These are phyloP conservation scores for Lucinisca nassula DNA, from an alignment of 2,888 invertebrate species.

Conservation along the genomic window DNA sequence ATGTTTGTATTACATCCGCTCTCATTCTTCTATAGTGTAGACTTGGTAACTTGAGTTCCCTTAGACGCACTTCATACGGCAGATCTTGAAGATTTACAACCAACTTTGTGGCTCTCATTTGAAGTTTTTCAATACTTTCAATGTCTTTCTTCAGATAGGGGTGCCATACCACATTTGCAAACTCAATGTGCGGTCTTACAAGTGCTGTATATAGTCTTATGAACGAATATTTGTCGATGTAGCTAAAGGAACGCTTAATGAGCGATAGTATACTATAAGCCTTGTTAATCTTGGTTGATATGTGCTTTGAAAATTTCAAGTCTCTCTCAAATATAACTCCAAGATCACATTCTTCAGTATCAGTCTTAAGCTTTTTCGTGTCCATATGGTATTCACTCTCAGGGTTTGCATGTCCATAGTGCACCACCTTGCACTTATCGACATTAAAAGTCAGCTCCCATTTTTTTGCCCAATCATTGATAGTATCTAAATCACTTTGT, in stretches of 20 bases:
- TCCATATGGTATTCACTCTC: constrained; percentile 22
- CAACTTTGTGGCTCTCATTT: constrained; percentile 13
- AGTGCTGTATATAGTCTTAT: constrained; percentile 4
- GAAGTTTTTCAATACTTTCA: background rate
- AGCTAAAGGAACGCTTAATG: constrained; percentile 29
- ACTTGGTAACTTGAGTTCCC: constrained; percentile 15
- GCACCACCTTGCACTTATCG: constrained; percentile 28
- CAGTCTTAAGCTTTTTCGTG: background rate
- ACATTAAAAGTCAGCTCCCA: constrained; percentile 34
- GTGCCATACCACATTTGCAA: constrained; percentile 5
- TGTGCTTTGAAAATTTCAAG: constrained; percentile 30
- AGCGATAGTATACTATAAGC: constrained; percentile 34
- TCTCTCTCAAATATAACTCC: constrained; percentile 14
- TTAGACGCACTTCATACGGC: background rate
- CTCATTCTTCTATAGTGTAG: background rate
- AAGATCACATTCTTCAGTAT: background rate
- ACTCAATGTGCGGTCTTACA: background rate
- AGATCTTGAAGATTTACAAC: background rate
- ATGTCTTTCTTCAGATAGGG: background rate
- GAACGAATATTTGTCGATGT: constrained; percentile 18
- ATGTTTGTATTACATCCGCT: constrained; percentile 12
- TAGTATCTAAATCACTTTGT: background rate
- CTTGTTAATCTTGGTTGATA: constrained; percentile 38
- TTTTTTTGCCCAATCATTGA: constrained; percentile 10
- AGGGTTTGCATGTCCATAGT: constrained; percentile 22